Percentiles rank a stretch among this genome's conserved stretches.
Evolutionary conservation across 2,797 vertebrate species (phyloP).

Genomic region (Propithecus perrieri): DNA sequence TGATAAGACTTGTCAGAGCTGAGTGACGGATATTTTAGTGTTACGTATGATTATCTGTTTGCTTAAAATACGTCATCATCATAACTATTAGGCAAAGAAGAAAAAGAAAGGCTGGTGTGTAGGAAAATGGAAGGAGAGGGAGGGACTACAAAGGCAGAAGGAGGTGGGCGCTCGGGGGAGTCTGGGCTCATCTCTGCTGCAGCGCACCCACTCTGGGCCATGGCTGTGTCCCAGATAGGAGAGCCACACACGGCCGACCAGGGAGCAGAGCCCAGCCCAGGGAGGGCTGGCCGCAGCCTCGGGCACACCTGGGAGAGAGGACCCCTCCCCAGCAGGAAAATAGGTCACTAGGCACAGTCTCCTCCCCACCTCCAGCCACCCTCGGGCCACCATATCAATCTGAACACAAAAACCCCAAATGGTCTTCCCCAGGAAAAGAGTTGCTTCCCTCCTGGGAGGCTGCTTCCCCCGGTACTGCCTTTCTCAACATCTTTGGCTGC

Average conservation of each 20-base stretch:
- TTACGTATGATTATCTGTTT: not conserved
- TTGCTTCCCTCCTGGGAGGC: rapidly evolving
- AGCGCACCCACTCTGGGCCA: not conserved
- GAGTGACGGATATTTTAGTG: not conserved
- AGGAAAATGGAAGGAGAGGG: not conserved
- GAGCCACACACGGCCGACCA: not conserved
- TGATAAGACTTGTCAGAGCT: not conserved
- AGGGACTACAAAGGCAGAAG: not conserved
- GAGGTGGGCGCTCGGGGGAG: not conserved
- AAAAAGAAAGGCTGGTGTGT: not conserved
- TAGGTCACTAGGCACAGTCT: not conserved
- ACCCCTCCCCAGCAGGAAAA: not conserved
- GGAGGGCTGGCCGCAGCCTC: not conserved
- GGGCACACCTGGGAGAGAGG: not conserved
- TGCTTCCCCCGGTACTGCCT: not conserved
- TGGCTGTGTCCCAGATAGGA: not conserved
- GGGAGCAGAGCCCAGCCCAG: not conserved
- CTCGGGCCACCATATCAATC: no score
- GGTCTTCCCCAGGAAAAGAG: not conserved
- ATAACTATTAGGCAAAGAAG: not conserved
- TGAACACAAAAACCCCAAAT: not conserved
- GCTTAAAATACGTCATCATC: not conserved
- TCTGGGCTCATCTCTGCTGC: not conserved
- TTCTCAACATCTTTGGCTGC: not conserved
- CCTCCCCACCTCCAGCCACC: not conserved